Percentiles rank a stretch among this genome's conserved stretches.
Conservation (phyloP, 2,113 vertebrate species). For the Ameiurus melas region DNA sequence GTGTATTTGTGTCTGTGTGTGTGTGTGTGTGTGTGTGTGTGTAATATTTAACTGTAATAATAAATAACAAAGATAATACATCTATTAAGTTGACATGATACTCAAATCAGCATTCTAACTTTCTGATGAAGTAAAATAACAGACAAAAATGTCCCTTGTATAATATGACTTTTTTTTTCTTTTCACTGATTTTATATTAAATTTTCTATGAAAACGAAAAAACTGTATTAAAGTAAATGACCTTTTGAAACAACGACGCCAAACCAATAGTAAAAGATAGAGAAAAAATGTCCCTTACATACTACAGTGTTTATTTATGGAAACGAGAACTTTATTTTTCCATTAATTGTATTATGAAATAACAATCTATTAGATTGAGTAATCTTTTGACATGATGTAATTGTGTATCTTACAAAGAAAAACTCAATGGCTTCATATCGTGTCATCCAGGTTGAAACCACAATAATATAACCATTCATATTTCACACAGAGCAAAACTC, state of each 20-base stretch:
- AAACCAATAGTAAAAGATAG: background rate
- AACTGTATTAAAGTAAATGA: background rate
- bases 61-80: background rate
- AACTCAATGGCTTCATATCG: background rate
- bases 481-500: too few species aligned
- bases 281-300: background rate
- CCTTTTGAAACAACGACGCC: background rate
- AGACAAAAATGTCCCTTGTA: background rate
- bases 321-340: background rate
- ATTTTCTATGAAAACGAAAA: background rate
- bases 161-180: background rate
- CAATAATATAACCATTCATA: too few species aligned
- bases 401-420: background rate
- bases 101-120: background rate
- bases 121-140: background rate
- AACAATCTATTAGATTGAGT: background rate
- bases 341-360: background rate
- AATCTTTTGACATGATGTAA: background rate
- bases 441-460: background rate
- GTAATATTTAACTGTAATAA: background rate
- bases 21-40: background rate
- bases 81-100: background rate
- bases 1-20: background rate
- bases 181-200: background rate
- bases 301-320: background rate